phyloP scores from a whole-genome alignment of 2,888 invertebrate genomes.

The Andrena chrysosceles region DNA sequence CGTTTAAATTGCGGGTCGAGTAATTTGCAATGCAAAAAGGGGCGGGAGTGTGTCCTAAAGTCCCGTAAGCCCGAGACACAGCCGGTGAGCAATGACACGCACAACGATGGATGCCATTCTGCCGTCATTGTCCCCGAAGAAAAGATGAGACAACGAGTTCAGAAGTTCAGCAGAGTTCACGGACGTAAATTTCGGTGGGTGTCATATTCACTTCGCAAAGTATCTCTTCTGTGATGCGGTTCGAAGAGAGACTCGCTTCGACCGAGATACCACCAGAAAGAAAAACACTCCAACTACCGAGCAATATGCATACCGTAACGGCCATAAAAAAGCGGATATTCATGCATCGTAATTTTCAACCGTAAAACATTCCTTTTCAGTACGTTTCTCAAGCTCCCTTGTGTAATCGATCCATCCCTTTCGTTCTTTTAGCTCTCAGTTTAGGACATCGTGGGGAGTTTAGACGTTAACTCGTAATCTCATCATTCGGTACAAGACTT shows the following conservation, averaged over 20 bases:
- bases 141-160: constrained; percentile 75
- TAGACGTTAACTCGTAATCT: constrained; percentile 11
- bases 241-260: constrained; percentile 39
- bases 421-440: not conserved
- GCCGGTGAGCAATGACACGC: constrained; percentile 60
- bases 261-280: constrained; percentile 37
- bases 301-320: not conserved
- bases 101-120: constrained; percentile 67
- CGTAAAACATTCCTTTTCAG: not conserved
- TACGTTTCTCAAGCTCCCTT: not conserved
- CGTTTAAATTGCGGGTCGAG: constrained; percentile 60
- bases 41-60: constrained; percentile 64
- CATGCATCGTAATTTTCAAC: constrained; percentile 8
- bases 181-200: constrained; percentile 75
- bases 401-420: not conserved
- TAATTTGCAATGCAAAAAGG: constrained; percentile 75
- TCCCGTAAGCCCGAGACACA: constrained; percentile 71
- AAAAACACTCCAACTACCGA: constrained; percentile 33
- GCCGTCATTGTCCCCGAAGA: constrained; percentile 70
- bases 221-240: constrained; percentile 35
- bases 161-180: constrained; percentile 79
- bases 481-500: not conserved
- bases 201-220: constrained; percentile 53
- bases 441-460: not conserved
- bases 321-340: constrained; percentile 32